A percentile compares a stretch with the other conserved stretches of the same genome.
Conservation (phyloP, 2,888 invertebrate species). For the Enchytraeus crypticus region DNA sequence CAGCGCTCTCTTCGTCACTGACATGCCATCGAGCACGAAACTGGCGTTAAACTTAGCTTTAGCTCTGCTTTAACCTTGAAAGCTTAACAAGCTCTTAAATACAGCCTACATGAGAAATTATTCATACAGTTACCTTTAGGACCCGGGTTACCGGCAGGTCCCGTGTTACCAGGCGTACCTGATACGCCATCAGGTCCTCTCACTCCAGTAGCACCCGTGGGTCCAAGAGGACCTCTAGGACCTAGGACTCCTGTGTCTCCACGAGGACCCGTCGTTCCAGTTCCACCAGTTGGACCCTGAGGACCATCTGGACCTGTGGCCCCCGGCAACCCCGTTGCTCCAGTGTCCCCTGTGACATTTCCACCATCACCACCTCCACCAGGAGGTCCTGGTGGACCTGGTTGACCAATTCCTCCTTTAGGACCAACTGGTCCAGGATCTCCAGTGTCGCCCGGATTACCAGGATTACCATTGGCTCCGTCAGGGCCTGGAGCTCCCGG, state of each 20-base stretch:
- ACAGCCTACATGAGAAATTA: no score
- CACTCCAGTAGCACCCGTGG: constrained; percentile 7
- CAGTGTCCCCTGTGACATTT: no score
- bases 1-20: no score
- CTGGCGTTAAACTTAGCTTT: no score
- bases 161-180: constrained; percentile 17
- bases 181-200: constrained; percentile 15
- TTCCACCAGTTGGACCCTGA: constrained; percentile 8
- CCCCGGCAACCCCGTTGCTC: no score
- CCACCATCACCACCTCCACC: no score
- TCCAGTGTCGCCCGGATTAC: background rate
- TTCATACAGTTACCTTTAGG: no score
- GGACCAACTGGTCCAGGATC: background rate
- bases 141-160: no score
- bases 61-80: no score
- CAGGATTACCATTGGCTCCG: background rate
- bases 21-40: no score
- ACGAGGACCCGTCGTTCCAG: constrained; percentile 7
- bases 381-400: background rate
- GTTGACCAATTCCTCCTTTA: background rate
- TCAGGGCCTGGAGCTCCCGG: background rate
- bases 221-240: constrained; percentile 4
- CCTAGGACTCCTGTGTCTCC: constrained; percentile 11
- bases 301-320: constrained; percentile 7
- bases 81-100: no score